Evolutionary conservation across 2,888 invertebrate species (phyloP).

Genomic region (Machimus atricapillus): DNA sequence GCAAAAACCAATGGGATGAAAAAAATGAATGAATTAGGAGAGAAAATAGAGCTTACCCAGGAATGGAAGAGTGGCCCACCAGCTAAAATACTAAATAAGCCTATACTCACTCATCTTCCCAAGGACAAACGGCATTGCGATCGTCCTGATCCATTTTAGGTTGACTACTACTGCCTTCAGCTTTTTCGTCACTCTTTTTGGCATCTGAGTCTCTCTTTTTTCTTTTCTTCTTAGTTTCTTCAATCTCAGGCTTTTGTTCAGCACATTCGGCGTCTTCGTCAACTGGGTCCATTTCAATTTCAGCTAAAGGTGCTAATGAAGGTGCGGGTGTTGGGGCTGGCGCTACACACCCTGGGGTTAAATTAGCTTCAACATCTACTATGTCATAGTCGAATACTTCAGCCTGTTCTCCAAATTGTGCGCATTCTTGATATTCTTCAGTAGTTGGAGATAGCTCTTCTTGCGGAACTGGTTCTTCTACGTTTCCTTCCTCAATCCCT

Average conservation of each 20-base stretch:
- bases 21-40: not conserved
- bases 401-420: conserved; percentile 54
- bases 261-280: conserved; percentile 68
- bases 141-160: conserved; percentile 58
- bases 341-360: conserved; percentile 56
- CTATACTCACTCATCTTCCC: conserved; percentile 92
- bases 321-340: conserved; percentile 60
- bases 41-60: not conserved
- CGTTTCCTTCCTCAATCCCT: conserved; percentile 16
- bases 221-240: conserved; percentile 52
- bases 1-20: not conserved
- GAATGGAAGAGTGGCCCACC: not conserved
- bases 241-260: conserved; percentile 57
- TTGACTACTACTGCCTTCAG: conserved; percentile 42
- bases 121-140: conserved; percentile 88
- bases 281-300: conserved; percentile 73
- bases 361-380: conserved; percentile 52
- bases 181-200: conserved; percentile 52
- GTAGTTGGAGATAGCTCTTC: conserved; percentile 60
- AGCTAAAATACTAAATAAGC: not conserved
- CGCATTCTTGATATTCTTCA: conserved; percentile 60
- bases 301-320: conserved; percentile 72
- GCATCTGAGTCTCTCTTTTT: conserved; percentile 57
- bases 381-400: conserved; percentile 57
- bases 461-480: conserved; percentile 46